Conservation (phyloP, 2,888 invertebrate genomes). For the Amiota minor region DNA sequence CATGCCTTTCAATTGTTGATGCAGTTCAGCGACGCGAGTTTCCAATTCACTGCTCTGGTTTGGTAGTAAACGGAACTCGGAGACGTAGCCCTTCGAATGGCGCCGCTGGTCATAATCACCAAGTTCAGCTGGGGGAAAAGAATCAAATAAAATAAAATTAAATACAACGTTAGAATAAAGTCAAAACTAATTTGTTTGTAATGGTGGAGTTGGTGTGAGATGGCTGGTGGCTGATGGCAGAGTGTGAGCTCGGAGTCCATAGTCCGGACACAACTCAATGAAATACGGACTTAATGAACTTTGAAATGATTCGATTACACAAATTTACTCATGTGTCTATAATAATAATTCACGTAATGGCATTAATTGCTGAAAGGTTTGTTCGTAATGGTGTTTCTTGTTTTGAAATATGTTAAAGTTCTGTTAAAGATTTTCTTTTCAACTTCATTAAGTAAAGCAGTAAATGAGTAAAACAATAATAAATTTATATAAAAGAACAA, state of each 20-base stretch:
- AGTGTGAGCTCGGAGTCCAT: background rate
- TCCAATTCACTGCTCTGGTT: slow-evolving; percentile 95
- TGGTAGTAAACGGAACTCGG: slow-evolving; percentile 93
- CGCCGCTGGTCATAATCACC: slow-evolving; percentile 94
- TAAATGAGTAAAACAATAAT: slow-evolving; percentile 1
- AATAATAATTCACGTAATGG: slow-evolving; percentile 4
- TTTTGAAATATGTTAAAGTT: slow-evolving; percentile 2
- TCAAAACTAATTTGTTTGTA: background rate
- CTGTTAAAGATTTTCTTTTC: background rate
- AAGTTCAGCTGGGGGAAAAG: slow-evolving; percentile 83
- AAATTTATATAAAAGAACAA: background rate
- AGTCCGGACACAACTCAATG: background rate
- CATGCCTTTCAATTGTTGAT: slow-evolving; percentile 84
- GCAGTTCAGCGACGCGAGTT: slow-evolving; percentile 88
- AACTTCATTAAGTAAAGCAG: background rate
- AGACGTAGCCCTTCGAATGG: slow-evolving; percentile 92
- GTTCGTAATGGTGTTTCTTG: background rate
- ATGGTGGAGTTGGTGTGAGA: background rate
- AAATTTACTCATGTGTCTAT: slow-evolving; percentile 15
- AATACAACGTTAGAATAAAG: too few species aligned
- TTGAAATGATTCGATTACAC: slow-evolving; percentile 33
- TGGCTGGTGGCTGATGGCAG: background rate
- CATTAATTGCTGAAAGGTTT: background rate
- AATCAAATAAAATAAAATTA: background rate
- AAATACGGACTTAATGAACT: slow-evolving; percentile 38